Percentiles rank a stretch among this genome's conserved stretches.
phyloP scores from a whole-genome alignment of 2,797 vertebrate species.

The Scleropages formosus region DNA sequence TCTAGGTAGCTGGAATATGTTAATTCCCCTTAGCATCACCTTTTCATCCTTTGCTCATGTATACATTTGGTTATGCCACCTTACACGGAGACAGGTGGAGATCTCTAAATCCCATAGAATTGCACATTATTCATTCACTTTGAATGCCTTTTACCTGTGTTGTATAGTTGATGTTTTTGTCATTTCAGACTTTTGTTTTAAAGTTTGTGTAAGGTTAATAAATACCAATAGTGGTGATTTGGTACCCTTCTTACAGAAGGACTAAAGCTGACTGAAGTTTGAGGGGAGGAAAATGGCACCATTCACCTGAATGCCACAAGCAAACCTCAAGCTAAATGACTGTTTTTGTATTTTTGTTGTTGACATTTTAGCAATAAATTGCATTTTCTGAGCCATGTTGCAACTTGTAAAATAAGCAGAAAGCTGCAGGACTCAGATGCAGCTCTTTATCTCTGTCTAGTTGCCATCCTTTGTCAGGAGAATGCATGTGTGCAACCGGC shows the following conservation, averaged over 20 bases:
- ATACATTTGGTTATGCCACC: conserved; percentile 19
- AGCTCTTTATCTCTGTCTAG: conserved; percentile 56
- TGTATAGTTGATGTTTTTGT: conserved; percentile 57
- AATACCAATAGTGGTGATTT: conserved; percentile 37
- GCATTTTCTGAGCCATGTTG: neutral
- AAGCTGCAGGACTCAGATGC: neutral
- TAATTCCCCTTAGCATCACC: no score
- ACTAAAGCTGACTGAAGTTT: conserved; percentile 62
- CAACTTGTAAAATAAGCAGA: neutral
- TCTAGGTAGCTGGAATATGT: no score
- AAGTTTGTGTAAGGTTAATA: conserved; percentile 73
- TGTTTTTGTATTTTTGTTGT: conserved; percentile 24
- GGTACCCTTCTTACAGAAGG: conserved; percentile 49
- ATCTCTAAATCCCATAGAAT: no score
- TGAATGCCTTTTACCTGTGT: conserved; percentile 59
- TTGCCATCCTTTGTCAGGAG: conserved; percentile 94
- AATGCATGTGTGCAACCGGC: conserved; percentile 87
- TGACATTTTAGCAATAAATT: no score
- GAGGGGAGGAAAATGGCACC: conserved; percentile 62
- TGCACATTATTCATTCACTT: conserved; percentile 42
- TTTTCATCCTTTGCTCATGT: conserved; percentile 20
- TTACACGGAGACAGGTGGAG: conserved; percentile 27
- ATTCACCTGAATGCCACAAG: conserved; percentile 56
- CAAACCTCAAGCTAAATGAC: conserved; percentile 49
- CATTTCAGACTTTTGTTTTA: conserved; percentile 70